Percentiles rank a stretch among this genome's conserved stretches.
phyloP scores from a whole-genome alignment of 1,140 invertebrate species.

The Solenopsis invicta region DNA sequence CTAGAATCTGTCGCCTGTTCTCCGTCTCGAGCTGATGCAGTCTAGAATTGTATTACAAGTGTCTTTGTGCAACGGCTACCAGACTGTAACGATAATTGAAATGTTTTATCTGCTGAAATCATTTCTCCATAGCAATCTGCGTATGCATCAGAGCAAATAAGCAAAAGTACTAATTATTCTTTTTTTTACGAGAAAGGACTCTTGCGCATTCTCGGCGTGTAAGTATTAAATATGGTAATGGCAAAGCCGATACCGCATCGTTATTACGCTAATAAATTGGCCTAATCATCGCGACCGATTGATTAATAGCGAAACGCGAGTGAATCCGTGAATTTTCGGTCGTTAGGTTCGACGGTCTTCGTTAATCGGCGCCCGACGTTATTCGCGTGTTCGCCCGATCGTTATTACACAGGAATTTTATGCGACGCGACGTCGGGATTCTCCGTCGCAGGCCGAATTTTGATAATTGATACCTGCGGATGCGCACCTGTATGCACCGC shows the following conservation, averaged over 20 bases:
- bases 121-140: neutral
- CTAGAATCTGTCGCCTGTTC: constrained; percentile 23
- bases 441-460: constrained; percentile 27
- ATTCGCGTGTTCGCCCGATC: constrained; percentile 11
- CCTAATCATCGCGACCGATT: constrained; percentile 47
- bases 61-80: neutral
- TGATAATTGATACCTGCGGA: constrained; percentile 43
- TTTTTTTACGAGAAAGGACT: constrained; percentile 6
- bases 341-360: neutral
- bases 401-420: constrained; percentile 40
- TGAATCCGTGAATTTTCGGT: constrained; percentile 49
- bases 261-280: constrained; percentile 62
- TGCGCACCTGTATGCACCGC: neutral
- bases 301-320: constrained; percentile 44
- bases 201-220: neutral
- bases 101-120: neutral
- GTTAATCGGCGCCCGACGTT: neutral
- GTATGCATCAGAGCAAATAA: neutral
- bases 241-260: constrained; percentile 28
- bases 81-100: neutral
- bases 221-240: constrained; percentile 47
- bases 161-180: constrained; percentile 20
- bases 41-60: constrained; percentile 42
- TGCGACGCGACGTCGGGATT: constrained; percentile 1
- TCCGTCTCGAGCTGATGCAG: neutral